These are phyloP conservation scores for Macrophya annulata DNA, from an alignment of 2,888 invertebrate genomes.

Conservation along the genomic window DNA sequence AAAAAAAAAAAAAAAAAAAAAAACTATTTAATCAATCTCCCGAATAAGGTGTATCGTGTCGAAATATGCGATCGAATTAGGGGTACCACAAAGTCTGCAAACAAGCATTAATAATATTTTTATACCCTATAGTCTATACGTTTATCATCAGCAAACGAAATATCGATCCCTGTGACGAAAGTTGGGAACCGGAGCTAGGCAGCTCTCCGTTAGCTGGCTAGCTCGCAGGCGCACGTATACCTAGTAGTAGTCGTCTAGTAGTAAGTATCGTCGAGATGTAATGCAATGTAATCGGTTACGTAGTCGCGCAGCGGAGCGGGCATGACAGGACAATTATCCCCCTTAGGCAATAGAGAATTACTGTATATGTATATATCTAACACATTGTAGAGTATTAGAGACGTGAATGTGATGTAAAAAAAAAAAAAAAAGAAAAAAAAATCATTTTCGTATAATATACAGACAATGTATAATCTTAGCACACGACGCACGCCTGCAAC, in stretches of 20 bases:
- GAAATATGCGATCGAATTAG: too few relatives aligned
- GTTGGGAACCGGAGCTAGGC: not conserved
- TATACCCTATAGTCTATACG: not conserved
- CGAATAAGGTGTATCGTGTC: too few relatives aligned
- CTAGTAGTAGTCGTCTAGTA: not conserved
- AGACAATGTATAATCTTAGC: not conserved
- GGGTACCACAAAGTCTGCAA: not conserved
- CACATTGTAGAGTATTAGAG: not conserved
- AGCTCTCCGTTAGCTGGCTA: not conserved
- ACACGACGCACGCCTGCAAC: not conserved
- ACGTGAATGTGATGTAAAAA: not conserved
- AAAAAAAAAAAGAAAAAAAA: not conserved
- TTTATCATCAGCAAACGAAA: conserved; percentile 31
- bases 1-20: not conserved
- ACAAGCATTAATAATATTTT: not conserved
- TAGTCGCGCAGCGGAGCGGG: not conserved
- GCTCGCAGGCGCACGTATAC: conserved; percentile 45
- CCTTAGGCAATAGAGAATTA: not conserved
- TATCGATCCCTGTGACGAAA: conserved; percentile 13
- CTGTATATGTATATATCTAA: not conserved
- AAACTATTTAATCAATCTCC: not conserved
- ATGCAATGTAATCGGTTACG: not conserved
- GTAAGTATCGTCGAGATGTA: not conserved
- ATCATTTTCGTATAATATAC: not conserved
- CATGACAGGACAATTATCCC: not conserved